A percentile compares a stretch with the other conserved stretches of the same genome.
Evolutionary conservation across 1,140 invertebrate genomes (phyloP).

Genomic region (Seison nebaliae): DNA sequence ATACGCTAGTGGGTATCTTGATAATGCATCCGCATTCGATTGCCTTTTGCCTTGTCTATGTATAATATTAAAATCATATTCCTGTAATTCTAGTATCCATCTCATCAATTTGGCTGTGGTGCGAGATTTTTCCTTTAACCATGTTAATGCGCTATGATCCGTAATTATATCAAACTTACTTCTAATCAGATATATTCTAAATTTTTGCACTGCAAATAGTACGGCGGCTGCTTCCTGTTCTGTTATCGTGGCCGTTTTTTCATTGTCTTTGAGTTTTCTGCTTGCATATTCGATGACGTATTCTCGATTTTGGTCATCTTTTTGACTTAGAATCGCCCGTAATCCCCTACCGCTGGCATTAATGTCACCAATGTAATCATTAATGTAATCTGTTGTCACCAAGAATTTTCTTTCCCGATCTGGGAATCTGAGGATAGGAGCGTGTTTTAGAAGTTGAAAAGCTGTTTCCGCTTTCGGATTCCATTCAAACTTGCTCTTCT

Average conservation of each 20-base stretch:
- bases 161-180: too few species aligned
- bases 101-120: constrained; percentile 16
- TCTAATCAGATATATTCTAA: constrained; percentile 16
- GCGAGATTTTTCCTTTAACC: constrained; percentile 7
- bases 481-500: constrained; percentile 5
- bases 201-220: constrained; percentile 15
- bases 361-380: too few species aligned
- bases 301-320: constrained; percentile 12
- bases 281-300: constrained; percentile 12
- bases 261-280: constrained; percentile 1
- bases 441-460: constrained; percentile 14
- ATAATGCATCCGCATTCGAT: constrained; percentile 21
- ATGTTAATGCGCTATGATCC: constrained; percentile 14
- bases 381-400: constrained; percentile 15
- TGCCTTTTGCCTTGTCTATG: constrained; percentile 23
- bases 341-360: constrained; percentile 13
- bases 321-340: constrained; percentile 15
- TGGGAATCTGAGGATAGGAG: constrained; percentile 13
- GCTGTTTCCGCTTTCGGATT: constrained; percentile 4
- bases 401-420: constrained; percentile 13
- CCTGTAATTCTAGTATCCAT: constrained; percentile 31
- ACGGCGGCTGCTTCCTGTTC: constrained; percentile 17
- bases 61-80: constrained; percentile 26
- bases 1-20: too few species aligned
- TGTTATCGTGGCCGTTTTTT: constrained; percentile 17